Base-by-base conservation (phyloP, 2,888 invertebrate genomes). In the Fragum fragum region DNA sequence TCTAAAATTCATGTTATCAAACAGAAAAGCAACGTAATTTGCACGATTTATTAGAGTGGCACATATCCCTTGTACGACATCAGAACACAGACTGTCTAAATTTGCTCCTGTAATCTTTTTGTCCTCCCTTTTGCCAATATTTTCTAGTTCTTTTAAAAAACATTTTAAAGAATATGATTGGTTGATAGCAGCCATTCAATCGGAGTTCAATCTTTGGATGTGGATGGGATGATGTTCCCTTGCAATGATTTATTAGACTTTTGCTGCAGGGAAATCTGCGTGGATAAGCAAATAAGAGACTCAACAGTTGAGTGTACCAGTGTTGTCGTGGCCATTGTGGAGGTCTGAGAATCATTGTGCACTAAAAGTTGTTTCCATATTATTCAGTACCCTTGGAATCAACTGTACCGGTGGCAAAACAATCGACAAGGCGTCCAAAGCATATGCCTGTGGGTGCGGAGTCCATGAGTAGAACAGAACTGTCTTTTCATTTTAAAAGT, bases 381-480 rank as follows among this genome's bases (percentile, higher is more conserved):
- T 71, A 55, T 26, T 69, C 59, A 76, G 29, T 26, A 76, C 69
- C 26, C 52, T 73, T 3, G 80, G 76, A 52, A 81, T 76, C 29
- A 73, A 28, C 23, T 69, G 76, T 0, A 72, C 0, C 59, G 80
- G 76, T 29, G 80, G 80, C 21, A 72, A 83, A 9, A 76, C 83
- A 68, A 83, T 73, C 68, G 79, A 75, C 75, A 80, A 77, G 59
- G 83, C 83, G 77, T 83, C 80, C 71, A 74, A 1, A 14, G 83
- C 76, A 73, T 23, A 74, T 16, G 79, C 79, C 63, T 79, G 76
- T 3, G 79, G 71, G 72, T 83, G 76, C 7, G 53, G 73, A 1
- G 28, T 73, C 83, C 83, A 79, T 26, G 28, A 59, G 26, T 79
- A 59, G 16, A 59, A 36, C 83, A 79, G 61, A 76, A 82, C 63